Evolutionary conservation across 2,113 vertebrate genomes (phyloP).

Genomic region (Rhineura floridana): DNA sequence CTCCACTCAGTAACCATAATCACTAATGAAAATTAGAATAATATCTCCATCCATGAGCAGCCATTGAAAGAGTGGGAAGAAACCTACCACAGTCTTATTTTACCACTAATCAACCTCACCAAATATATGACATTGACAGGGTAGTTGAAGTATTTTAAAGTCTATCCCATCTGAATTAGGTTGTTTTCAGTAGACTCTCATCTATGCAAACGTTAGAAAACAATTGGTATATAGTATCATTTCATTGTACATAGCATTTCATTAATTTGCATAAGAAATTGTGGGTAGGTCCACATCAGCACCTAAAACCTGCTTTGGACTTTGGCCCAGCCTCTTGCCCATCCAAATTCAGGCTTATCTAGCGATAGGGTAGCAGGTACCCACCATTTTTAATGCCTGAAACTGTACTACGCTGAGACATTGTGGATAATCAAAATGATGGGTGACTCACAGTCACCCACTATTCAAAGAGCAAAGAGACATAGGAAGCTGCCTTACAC

Average conservation of each 20-base stretch:
- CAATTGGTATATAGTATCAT: no score
- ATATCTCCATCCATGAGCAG: neutral
- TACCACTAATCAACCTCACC: neutral
- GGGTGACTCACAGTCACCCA: neutral
- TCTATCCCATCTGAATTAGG: neutral
- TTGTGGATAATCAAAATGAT: neutral
- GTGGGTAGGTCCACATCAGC: neutral
- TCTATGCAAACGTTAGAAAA: neutral
- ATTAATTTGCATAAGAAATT: neutral
- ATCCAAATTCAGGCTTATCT: neutral
- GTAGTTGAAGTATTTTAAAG: neutral
- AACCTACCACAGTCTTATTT: neutral
- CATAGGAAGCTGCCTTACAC: no score
- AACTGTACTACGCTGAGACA: neutral
- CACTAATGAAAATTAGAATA: neutral
- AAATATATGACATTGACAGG: no score
- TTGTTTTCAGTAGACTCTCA: neutral
- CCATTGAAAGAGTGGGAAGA: neutral
- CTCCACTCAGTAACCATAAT: neutral
- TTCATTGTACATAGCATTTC: no score
- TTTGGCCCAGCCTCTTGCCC: neutral
- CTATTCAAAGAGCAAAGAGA: no score
- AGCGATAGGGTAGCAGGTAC: no score
- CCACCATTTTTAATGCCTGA: neutral
- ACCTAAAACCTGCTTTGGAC: neutral